Percentiles rank a stretch among this genome's conserved stretches.
Conservation (phyloP, 2,797 vertebrate genomes). For the Lepidocolaptes lacrymiger region DNA sequence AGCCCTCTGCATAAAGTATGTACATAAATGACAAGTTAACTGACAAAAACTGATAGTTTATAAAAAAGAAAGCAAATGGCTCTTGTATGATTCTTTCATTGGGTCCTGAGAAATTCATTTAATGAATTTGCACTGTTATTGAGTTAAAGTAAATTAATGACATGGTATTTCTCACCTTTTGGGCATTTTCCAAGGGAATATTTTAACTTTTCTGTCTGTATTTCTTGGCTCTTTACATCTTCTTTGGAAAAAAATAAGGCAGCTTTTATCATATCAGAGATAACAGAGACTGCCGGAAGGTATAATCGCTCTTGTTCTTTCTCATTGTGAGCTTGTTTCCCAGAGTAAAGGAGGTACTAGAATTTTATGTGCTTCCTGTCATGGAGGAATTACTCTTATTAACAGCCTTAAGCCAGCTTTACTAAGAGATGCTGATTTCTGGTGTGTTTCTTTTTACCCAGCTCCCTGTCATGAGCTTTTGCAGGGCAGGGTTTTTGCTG, state of each 20-base stretch:
- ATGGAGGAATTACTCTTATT: background rate
- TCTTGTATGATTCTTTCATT: background rate
- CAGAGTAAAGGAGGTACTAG: background rate
- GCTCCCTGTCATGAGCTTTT: background rate
- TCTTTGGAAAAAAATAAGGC: background rate
- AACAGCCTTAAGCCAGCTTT: background rate
- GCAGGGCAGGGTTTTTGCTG: background rate
- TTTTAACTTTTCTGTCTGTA: background rate
- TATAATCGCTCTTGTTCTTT: background rate
- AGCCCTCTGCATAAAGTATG: background rate
- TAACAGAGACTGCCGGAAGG: background rate
- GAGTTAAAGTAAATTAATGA: background rate
- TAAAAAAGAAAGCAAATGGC: background rate
- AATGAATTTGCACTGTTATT: background rate
- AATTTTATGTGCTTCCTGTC: background rate
- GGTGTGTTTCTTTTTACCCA: background rate
- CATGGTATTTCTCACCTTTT: background rate
- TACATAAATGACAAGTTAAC: background rate
- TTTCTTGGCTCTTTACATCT: background rate
- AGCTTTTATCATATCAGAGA: background rate
- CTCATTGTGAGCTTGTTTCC: background rate
- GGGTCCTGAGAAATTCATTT: background rate
- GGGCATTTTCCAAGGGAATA: background rate
- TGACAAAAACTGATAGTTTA: background rate
- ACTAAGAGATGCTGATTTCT: background rate